These are phyloP conservation scores for Pholis gunnellus DNA, from an alignment of 2,113 vertebrate species.

Conservation along the genomic window DNA sequence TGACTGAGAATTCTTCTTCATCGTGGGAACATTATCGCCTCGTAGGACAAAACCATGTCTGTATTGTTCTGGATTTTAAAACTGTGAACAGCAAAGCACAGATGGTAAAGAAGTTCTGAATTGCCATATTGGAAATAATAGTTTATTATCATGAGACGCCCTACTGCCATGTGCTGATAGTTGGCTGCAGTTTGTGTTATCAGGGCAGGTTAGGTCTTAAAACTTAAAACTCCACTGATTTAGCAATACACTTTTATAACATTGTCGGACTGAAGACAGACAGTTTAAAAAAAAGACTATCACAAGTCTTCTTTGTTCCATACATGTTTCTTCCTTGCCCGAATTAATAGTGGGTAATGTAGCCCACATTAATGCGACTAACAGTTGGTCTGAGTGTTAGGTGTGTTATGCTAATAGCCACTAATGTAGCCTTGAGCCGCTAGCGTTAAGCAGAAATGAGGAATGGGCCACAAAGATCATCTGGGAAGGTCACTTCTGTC, in stretches of 20 bases:
- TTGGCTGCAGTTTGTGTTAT: constrained; percentile 14
- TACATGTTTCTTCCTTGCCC: background rate
- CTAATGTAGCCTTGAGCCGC: background rate
- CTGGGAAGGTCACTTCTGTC: background rate
- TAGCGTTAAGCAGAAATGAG: background rate
- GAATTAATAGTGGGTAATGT: background rate
- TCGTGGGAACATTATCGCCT: background rate
- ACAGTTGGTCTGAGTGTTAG: background rate
- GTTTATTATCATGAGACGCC: constrained; percentile 30
- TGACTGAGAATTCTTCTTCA: background rate
- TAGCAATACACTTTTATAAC: background rate
- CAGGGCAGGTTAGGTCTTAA: background rate
- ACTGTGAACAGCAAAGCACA: constrained; percentile 2
- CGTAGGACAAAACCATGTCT: too few relatives aligned
- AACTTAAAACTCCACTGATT: background rate
- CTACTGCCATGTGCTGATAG: constrained; percentile 12
- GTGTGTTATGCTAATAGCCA: background rate
- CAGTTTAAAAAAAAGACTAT: background rate
- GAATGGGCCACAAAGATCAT: background rate
- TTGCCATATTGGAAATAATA: constrained; percentile 14
- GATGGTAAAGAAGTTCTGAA: background rate
- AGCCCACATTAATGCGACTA: background rate
- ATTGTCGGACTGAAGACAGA: background rate
- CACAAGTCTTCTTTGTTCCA: background rate
- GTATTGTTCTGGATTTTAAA: background rate